Evolutionary conservation across 2,797 vertebrate species (phyloP), one percentile per base, ranked within the genome.

Genomic region (Cynodonichthys magdalenae): DNA sequence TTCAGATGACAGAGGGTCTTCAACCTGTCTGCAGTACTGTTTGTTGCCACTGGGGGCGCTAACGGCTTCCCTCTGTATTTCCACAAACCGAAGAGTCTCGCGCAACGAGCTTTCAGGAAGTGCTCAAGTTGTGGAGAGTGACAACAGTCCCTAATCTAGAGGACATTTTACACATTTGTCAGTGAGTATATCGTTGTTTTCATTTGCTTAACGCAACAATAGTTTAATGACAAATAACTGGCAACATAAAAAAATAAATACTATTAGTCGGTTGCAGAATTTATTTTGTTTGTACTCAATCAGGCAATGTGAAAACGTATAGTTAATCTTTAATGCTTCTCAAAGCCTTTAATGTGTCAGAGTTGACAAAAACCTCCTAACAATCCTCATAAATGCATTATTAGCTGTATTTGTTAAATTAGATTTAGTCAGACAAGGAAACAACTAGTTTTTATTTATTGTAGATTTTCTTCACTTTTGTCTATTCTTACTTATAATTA

Each of bases 71-170:
- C 8, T 7, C 3, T 67, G 45, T 31, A 0, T 28, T 39, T 15
- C 24, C 41, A 18, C 67, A 63, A n/a, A 83, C 65, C 80, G 55
- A 58, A 55, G 72, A 85, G 69, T 18, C 1, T 10, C 9, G 18
- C 19, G 36, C 31, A 0, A 9, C n/a, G n/a, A 3, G 42, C 19
- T 47, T 78, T 36, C 83, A 84, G 90, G 88, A 90, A 90, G 84
- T 75, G 63, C 12, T 66, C 52, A 66, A 78, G 69, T 76, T 74
- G 61, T 47, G 39, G 15, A 14, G 20, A 39, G n/a, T 39, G 24
- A 15, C 28, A 15, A n/a, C n/a, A 59, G 45, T 3, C 18, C 44
- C 3, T 27, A 15, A 44, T 5, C 20, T 3, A 34, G 62, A 62
- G 15, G 50, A 0, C 24, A 8, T 36, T 57, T 20, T 3, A 3